phyloP scores from a whole-genome alignment of 2,888 invertebrate genomes.

The Apodemia mormo region DNA sequence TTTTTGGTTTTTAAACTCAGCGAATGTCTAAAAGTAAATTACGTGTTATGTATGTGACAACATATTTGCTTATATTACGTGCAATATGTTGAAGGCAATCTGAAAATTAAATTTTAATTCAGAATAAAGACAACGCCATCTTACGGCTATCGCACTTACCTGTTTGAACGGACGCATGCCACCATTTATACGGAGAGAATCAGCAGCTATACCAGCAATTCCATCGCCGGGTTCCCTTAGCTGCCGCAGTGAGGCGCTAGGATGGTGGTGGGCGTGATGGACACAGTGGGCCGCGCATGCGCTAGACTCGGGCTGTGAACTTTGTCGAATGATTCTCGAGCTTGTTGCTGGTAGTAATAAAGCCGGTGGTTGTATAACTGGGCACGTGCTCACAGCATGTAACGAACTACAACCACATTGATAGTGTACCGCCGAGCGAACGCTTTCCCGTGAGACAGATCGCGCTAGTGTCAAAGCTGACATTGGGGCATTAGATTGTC shows the following conservation, averaged over 20 bases:
- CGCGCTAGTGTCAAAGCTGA: constrained; percentile 90
- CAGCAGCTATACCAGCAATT: constrained; percentile 97
- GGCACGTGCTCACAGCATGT: constrained; percentile 83
- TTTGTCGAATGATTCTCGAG: constrained; percentile 92
- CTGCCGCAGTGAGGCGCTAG: constrained; percentile 93
- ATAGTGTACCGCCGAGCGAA: constrained; percentile 87
- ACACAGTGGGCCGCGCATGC: constrained; percentile 85
- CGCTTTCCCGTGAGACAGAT: constrained; percentile 91
- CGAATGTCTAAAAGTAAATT: neutral
- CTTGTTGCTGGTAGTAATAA: constrained; percentile 87
- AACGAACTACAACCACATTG: constrained; percentile 81
- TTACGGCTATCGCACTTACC: constrained; percentile 81
- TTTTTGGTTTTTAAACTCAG: neutral
- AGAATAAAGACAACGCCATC: constrained; percentile 55
- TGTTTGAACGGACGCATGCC: constrained; percentile 98
- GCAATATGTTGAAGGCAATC: neutral
- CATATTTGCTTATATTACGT: neutral
- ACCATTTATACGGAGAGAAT: constrained; percentile 97
- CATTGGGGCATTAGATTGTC: constrained; percentile 90
- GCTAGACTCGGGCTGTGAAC: constrained; percentile 91
- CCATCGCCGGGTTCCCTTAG: constrained; percentile 91
- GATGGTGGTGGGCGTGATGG: constrained; percentile 85
- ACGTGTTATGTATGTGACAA: neutral
- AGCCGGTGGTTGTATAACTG: constrained; percentile 86
- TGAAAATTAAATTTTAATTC: neutral